phyloP scores from a whole-genome alignment of 2,888 invertebrate species.

The Halictus ligatus region DNA sequence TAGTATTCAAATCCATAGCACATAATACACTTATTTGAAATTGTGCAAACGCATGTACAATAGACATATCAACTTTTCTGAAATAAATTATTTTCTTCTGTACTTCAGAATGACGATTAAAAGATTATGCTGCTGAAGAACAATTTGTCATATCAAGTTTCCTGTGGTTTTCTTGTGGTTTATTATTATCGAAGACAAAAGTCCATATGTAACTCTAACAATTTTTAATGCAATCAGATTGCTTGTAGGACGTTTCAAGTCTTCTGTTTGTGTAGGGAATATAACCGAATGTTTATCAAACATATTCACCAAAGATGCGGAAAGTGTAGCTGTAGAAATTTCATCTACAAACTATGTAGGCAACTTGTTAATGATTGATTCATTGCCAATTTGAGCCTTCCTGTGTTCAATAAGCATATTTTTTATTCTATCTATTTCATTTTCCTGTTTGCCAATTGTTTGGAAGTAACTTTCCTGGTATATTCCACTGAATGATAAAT shows the following conservation, averaged over 20 bases:
- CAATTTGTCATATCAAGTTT: slow-evolving; percentile 87
- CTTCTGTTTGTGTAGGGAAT: slow-evolving; percentile 89
- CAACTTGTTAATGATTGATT: slow-evolving; percentile 49
- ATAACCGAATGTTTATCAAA: slow-evolving; percentile 88
- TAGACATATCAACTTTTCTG: slow-evolving; percentile 86
- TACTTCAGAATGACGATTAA: slow-evolving; percentile 86
- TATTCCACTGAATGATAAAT: slow-evolving; percentile 46
- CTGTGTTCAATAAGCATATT: not conserved
- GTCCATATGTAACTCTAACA: slow-evolving; percentile 86
- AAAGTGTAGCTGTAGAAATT: slow-evolving; percentile 87
- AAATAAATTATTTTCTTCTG: slow-evolving; percentile 83
- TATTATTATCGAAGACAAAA: slow-evolving; percentile 76
- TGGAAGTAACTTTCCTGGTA: slow-evolving; percentile 48
- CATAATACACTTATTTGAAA: slow-evolving; percentile 88
- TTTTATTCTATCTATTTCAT: slow-evolving; percentile 36
- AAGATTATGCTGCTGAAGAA: slow-evolving; percentile 86
- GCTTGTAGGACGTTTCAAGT: slow-evolving; percentile 87
- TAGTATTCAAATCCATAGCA: slow-evolving; percentile 88
- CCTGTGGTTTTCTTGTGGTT: slow-evolving; percentile 76
- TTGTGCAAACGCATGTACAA: slow-evolving; percentile 88
- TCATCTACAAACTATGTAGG: slow-evolving; percentile 88
- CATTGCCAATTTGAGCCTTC: not conserved
- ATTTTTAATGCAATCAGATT: slow-evolving; percentile 87
- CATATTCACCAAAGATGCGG: slow-evolving; percentile 89
- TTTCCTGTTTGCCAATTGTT: slow-evolving; percentile 64